These are phyloP conservation scores for Holotrichia oblita DNA, from an alignment of 1,140 invertebrate genomes.

Conservation along the genomic window DNA sequence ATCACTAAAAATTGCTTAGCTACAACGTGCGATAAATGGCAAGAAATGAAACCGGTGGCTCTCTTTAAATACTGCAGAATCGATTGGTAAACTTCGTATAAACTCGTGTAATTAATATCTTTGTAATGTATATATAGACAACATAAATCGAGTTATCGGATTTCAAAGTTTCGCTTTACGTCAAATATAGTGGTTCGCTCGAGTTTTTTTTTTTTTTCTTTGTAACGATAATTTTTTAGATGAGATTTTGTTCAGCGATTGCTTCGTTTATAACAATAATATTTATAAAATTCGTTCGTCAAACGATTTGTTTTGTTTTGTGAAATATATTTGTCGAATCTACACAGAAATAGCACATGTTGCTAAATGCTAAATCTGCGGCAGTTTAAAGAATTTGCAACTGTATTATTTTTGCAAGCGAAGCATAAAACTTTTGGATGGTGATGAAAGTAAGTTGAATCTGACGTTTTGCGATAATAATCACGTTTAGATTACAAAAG, in stretches of 20 bases:
- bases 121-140: background rate
- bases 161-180: conserved; percentile 10
- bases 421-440: too few relatives aligned
- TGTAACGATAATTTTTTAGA: background rate
- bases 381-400: too few relatives aligned
- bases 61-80: too few relatives aligned
- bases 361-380: too few relatives aligned
- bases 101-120: background rate
- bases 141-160: background rate
- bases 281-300: background rate
- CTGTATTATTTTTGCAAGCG: too few relatives aligned
- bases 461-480: too few relatives aligned
- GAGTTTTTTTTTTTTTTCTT: too few relatives aligned
- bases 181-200: background rate
- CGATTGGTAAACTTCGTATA: background rate
- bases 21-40: background rate
- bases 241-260: background rate
- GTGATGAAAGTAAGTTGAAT: too few relatives aligned
- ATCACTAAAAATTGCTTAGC: background rate
- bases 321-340: too few relatives aligned
- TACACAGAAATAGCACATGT: too few relatives aligned
- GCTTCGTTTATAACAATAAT: background rate
- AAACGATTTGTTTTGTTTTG: too few relatives aligned
- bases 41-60: background rate
- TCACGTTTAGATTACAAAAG: too few relatives aligned